Evolutionary conservation across 2,113 vertebrate species (phyloP).

Genomic region (Pongo abelii): DNA sequence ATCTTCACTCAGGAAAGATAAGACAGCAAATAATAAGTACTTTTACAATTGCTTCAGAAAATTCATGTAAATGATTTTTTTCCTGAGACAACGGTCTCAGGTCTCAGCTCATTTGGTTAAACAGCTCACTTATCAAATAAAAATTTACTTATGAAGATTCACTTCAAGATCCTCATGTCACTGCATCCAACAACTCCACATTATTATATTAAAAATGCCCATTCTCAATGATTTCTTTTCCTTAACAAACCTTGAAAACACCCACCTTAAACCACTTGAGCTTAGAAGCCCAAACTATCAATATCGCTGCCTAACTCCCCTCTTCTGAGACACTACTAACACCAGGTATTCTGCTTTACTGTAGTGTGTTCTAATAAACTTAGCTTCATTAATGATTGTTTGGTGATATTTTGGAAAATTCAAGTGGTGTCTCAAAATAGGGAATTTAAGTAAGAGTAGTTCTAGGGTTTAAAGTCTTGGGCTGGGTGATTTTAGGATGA

Average conservation of each 20-base stretch:
- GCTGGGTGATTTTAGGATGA: background rate
- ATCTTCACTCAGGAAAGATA: conserved; percentile 4
- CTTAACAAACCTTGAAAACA: background rate
- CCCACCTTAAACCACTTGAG: background rate
- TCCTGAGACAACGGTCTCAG: background rate
- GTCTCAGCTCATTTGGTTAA: background rate
- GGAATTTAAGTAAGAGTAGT: background rate
- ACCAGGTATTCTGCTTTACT: background rate
- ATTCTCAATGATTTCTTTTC: background rate
- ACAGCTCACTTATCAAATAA: background rate
- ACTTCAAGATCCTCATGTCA: background rate
- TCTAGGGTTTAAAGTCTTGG: background rate
- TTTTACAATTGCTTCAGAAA: background rate
- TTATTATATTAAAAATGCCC: background rate
- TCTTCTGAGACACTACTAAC: background rate
- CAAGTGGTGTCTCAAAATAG: background rate
- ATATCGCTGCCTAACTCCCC: background rate
- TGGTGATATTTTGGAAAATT: background rate
- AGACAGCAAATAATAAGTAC: background rate
- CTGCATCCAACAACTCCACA: background rate
- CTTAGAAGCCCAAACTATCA: background rate
- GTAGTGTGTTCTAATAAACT: background rate
- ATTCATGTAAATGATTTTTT: background rate
- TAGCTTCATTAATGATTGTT: background rate
- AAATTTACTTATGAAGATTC: background rate